phyloP scores from a whole-genome alignment of 2,888 invertebrate genomes.

The Oasisia sp. region DNA sequence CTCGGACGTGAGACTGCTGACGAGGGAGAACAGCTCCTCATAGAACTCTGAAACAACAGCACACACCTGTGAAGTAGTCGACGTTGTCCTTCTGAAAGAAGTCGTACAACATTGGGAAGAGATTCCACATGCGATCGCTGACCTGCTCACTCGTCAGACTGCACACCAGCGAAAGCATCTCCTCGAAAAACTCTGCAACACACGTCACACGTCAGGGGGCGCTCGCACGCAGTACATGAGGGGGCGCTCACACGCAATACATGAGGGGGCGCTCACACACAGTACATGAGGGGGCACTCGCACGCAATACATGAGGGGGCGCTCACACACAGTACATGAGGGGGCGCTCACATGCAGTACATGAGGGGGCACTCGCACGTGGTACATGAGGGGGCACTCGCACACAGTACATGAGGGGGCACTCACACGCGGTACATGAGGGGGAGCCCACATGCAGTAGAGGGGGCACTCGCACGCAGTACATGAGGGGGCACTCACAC shows the following conservation, averaged over 20 bases:
- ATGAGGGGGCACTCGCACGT: no score
- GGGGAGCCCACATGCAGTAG: not conserved
- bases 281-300: no score
- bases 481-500: no score
- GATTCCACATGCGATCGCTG: slow-evolving; percentile 95
- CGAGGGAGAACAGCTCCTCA: slow-evolving; percentile 92
- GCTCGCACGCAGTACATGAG: not conserved
- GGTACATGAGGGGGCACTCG: no score
- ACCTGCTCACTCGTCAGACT: slow-evolving; percentile 88
- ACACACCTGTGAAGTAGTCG: slow-evolving; percentile 81
- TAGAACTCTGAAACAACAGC: slow-evolving; percentile 81
- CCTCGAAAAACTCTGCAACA: slow-evolving; percentile 90
- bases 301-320: no score
- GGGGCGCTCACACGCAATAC: no score
- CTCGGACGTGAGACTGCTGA: slow-evolving; percentile 90
- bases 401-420: no score
- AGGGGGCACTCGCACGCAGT: no score
- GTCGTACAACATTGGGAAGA: slow-evolving; percentile 75
- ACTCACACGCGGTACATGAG: no score
- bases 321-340: no score
- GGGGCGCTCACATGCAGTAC: no score
- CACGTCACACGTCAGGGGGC: not conserved
- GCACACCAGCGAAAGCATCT: slow-evolving; percentile 90
- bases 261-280: no score
- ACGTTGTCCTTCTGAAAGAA: slow-evolving; percentile 93